Percentiles rank a stretch among this genome's conserved stretches.
These are phyloP conservation scores for Apus apus DNA, from an alignment of 2,113 vertebrate species.

Conservation along the genomic window DNA sequence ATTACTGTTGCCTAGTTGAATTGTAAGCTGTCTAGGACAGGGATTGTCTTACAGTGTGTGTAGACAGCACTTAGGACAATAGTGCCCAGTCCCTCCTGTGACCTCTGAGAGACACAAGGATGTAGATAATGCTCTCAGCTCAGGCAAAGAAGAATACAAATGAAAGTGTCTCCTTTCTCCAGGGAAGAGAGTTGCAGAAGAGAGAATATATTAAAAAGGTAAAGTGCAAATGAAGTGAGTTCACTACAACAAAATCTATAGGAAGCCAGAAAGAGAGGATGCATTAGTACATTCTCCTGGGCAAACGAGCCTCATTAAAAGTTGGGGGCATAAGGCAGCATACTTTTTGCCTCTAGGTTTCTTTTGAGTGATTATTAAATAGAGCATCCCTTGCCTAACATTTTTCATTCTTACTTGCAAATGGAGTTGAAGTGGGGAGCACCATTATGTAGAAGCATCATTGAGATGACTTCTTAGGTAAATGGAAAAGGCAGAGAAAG, in stretches of 20 bases:
- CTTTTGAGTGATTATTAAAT: not conserved
- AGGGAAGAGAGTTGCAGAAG: not conserved
- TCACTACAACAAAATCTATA: not conserved
- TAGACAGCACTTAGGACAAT: slow-evolving; percentile 13
- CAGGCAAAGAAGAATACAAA: not conserved
- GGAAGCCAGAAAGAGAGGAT: not conserved
- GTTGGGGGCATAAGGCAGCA: not conserved
- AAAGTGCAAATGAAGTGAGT: not conserved
- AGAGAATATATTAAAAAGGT: not conserved
- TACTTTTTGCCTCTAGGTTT: not conserved
- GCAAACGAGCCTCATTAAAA: not conserved
- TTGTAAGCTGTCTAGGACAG: slow-evolving; percentile 1
- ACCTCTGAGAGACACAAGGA: not conserved
- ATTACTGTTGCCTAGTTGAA: not conserved
- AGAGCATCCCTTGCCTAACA: not conserved
- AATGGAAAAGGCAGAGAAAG: not conserved
- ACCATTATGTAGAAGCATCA: not conserved
- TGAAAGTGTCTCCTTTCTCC: slow-evolving; percentile 12
- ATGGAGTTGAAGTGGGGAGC: not conserved
- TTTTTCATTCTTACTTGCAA: not conserved
- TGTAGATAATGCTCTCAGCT: not conserved
- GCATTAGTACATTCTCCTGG: not conserved
- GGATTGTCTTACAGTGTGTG: slow-evolving; percentile 36
- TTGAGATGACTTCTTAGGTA: not conserved
- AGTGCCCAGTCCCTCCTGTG: not conserved